These are phyloP conservation scores for Cyclophora albipunctata DNA, from an alignment of 2,888 invertebrate species.

Conservation along the genomic window DNA sequence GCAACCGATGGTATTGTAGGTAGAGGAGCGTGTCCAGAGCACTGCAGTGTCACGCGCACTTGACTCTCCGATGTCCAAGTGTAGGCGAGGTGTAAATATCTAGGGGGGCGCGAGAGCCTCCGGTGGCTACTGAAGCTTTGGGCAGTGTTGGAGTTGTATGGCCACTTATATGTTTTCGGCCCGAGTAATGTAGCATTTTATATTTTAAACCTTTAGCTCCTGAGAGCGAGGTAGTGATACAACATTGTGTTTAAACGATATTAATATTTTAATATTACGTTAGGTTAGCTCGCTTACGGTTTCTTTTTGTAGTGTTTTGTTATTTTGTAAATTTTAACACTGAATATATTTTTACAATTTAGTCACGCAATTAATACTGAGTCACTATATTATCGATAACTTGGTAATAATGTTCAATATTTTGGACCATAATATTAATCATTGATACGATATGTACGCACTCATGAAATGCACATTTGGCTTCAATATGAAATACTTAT, in stretches of 20 bases:
- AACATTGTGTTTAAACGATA: constrained; percentile 65
- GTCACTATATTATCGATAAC: constrained; percentile 42
- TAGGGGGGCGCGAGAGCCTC: too few relatives aligned
- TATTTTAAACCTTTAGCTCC: constrained; percentile 35
- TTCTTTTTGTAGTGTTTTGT: constrained; percentile 64
- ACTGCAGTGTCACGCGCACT: constrained; percentile 9
- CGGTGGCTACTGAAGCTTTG: constrained; percentile 37
- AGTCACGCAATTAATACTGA: constrained; percentile 58
- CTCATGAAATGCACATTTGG: constrained; percentile 33
- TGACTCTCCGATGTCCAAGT: constrained; percentile 17
- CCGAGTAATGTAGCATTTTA: constrained; percentile 62
- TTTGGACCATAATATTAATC: constrained; percentile 37
- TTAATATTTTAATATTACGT: constrained; percentile 55
- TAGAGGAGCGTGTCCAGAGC: constrained; percentile 6
- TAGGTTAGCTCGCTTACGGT: constrained; percentile 64
- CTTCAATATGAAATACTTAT: constrained; percentile 31
- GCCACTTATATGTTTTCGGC: constrained; percentile 76
- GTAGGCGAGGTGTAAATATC: constrained; percentile 47
- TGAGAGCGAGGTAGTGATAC: constrained; percentile 53
- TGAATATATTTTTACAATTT: constrained; percentile 40
- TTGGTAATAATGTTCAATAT: constrained; percentile 37
- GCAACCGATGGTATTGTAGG: constrained; percentile 15
- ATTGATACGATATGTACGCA: constrained; percentile 27
- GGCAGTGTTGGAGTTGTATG: constrained; percentile 50
- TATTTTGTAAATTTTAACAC: constrained; percentile 69